These are phyloP conservation scores for Lissonota sp. DNA, from an alignment of 2,888 invertebrate genomes.

Conservation along the genomic window DNA sequence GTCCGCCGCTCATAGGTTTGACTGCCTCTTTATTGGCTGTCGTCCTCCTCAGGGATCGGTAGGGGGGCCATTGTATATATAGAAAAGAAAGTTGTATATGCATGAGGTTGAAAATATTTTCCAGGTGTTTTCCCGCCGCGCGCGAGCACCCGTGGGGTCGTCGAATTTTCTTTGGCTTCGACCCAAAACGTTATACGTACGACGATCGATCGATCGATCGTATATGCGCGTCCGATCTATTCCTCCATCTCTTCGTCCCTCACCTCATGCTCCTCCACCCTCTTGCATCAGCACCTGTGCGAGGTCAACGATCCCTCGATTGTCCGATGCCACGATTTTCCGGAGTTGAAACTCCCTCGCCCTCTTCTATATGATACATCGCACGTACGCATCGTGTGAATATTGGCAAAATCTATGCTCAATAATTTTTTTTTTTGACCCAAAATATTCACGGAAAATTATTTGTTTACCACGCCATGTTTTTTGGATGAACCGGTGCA, in stretches of 20 bases:
- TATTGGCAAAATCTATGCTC: too few species aligned
- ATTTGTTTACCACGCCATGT: too few species aligned
- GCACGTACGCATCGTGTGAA: too few species aligned
- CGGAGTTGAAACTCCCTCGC: constrained; percentile 55
- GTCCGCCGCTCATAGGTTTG: constrained; percentile 44
- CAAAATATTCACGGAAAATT: too few species aligned
- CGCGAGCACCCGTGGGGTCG: constrained; percentile 4
- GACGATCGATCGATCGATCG: constrained; percentile 22
- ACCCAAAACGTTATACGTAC: constrained; percentile 48
- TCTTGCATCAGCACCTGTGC: constrained; percentile 41
- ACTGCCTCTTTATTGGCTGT: constrained; percentile 17
- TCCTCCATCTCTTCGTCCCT: constrained; percentile 55
- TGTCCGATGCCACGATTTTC: constrained; percentile 44
- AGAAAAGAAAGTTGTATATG: neutral
- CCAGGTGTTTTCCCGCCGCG: constrained; percentile 1
- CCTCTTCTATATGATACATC: constrained; percentile 48
- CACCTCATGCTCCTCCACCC: constrained; percentile 56
- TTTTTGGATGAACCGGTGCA: too few species aligned
- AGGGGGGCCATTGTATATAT: neutral
- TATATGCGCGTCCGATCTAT: constrained; percentile 51
- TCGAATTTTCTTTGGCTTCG: constrained; percentile 60
- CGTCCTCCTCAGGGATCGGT: neutral
- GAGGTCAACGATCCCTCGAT: constrained; percentile 35
- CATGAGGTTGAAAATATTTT: constrained; percentile 7
- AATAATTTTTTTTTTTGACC: too few species aligned